phyloP scores from a whole-genome alignment of 2,888 invertebrate genomes.

The Drosophila subquinaria region DNA sequence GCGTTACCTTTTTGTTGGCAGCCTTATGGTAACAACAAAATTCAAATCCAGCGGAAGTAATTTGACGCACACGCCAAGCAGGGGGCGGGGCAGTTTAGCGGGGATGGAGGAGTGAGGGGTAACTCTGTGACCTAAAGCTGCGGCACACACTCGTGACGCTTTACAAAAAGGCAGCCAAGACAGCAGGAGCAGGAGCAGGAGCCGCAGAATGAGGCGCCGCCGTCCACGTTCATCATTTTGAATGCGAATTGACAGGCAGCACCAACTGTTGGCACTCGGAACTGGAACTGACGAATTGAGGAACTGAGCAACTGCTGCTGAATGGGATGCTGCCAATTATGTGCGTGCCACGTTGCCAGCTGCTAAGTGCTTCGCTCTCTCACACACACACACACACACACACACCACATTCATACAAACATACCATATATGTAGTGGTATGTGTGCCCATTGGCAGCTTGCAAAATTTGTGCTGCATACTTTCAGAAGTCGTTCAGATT shows the following conservation, averaged over 20 bases:
- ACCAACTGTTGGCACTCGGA: conserved; percentile 54
- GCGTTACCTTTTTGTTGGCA: conserved; percentile 70
- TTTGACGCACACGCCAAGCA: conserved; percentile 70
- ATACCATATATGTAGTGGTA: too few species aligned
- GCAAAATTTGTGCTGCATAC: conserved; percentile 39
- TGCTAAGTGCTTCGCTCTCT: conserved; percentile 25
- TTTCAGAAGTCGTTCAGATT: conserved; percentile 60
- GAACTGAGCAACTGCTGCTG: conserved; percentile 45
- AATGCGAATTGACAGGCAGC: conserved; percentile 59
- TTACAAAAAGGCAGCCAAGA: conserved; percentile 14
- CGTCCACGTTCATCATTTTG: conserved; percentile 33
- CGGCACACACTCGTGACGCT: conserved; percentile 5
- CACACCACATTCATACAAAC: too few species aligned
- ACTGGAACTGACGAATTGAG: conserved; percentile 54
- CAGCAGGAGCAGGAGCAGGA: conserved; percentile 1
- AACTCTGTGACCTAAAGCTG: conserved; percentile 12
- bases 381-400: conserved; percentile 8
- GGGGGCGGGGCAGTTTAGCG: neutral
- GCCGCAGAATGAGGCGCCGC: neutral
- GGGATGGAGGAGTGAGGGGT: neutral
- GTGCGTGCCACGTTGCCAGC: conserved; percentile 38
- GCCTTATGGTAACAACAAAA: conserved; percentile 69
- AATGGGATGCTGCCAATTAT: conserved; percentile 65
- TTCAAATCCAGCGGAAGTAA: conserved; percentile 81
- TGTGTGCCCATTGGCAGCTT: neutral